Evolutionary conservation across 1,140 invertebrate genomes (phyloP), one percentile per base, ranked within the genome.

Genomic region (Drosophila willistoni): DNA sequence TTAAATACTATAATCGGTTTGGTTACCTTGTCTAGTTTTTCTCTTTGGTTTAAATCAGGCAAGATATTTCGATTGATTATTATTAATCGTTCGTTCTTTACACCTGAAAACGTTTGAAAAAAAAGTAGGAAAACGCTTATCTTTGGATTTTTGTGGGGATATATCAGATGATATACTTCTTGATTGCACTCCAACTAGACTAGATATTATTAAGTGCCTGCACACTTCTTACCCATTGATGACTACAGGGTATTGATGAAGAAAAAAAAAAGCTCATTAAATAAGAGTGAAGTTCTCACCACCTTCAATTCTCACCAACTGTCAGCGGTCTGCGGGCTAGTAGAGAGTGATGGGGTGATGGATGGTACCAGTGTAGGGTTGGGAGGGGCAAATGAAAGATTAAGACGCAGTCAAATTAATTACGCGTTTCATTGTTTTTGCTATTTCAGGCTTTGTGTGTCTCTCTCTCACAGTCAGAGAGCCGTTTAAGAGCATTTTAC

Each of bases 401-500:
- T 73, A 76, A 82, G 76, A 77, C 67, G 79, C 72, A 68, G 62
- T 79, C 57, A 65, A 86, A 87, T 87, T 89, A 86, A 89, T 86
- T 83, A 83, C 79, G 72, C 64, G 36, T 79, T 72, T 79, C 68
- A 78, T 75, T 71, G 61, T 75, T 67, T 33, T 71, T 71, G 39
- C 44, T 51, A 51, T 51, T 51, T 51, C 44, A 51, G 44, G 17
- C 44, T 65, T 59, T 17, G 13, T 59, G 22, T 76, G 36, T 39
- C 42, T 64, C 64, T 64, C 59, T 57, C n/a, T 57, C 55, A 34
- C 55, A 1, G 34, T 34, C 25, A 14, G 55, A 56, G 29, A 56
- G 33, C 2, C 33, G 34, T 36, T 57, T 34, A 33, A 57, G 34
- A 57, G n/a, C 55, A 57, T 57, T 57, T 57, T 57, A 36, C 25